A percentile compares a stretch with the other conserved stretches of the same genome.
These are phyloP conservation scores for Sarcophaga carnaria DNA, from an alignment of 2,888 invertebrate genomes.

Conservation along the genomic window DNA sequence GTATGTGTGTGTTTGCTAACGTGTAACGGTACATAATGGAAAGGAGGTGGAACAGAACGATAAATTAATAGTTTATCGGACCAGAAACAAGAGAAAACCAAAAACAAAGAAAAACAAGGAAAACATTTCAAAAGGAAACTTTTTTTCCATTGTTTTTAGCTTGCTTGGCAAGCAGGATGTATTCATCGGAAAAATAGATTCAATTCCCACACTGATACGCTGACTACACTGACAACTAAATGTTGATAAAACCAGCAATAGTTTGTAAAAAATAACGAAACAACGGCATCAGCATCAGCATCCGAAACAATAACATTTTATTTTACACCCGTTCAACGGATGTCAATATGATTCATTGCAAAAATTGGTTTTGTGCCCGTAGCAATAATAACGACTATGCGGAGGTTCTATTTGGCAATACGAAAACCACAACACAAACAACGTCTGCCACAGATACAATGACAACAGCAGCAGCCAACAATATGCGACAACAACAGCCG, in stretches of 20 bases:
- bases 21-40: not conserved
- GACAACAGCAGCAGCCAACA: slow-evolving; percentile 53
- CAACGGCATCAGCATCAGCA: not conserved
- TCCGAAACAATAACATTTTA: not conserved
- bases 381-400: slow-evolving; percentile 80
- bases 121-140: not conserved
- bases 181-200: not conserved
- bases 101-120: not conserved
- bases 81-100: not conserved
- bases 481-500: slow-evolving; percentile 52
- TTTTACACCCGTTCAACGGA: slow-evolving; percentile 41
- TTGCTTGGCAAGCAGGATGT: slow-evolving; percentile 29
- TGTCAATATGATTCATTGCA: slow-evolving; percentile 79
- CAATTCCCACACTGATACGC: slow-evolving; percentile 48
- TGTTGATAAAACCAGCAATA: slow-evolving; percentile 4
- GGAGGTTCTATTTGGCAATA: slow-evolving; percentile 75
- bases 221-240: slow-evolving; percentile 19
- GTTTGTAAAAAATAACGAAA: slow-evolving; percentile 9
- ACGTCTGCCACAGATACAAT: slow-evolving; percentile 73
- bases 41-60: slow-evolving; percentile 39
- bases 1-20: not conserved
- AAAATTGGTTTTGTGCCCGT: slow-evolving; percentile 81
- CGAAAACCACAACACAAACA: slow-evolving; percentile 70
- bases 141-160: not conserved
- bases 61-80: slow-evolving; percentile 52